phyloP scores from a whole-genome alignment of 2,888 invertebrate genomes.

The Stramonita haemastoma region DNA sequence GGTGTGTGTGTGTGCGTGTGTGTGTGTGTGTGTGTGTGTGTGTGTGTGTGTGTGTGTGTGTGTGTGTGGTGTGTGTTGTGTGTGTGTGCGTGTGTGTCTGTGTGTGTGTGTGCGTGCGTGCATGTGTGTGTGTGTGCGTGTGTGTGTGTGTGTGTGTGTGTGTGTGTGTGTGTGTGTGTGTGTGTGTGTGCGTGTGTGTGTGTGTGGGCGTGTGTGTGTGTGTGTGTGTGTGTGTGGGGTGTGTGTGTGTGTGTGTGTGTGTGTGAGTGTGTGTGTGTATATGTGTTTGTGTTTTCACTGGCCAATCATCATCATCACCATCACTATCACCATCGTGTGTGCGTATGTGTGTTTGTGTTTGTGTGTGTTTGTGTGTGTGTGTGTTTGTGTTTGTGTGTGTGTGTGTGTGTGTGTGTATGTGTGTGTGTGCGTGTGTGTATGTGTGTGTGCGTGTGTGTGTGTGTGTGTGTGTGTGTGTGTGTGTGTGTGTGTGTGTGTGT shows the following conservation, averaged over 20 bases:
- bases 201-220: not conserved
- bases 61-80: constrained; percentile 4
- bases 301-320: no score
- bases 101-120: constrained; percentile 1
- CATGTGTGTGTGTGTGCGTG: not conserved
- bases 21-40: not conserved
- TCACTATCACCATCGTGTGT: no score
- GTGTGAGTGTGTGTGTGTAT: not conserved
- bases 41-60: constrained; percentile 9
- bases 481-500: constrained; percentile 1
- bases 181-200: not conserved
- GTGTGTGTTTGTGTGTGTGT: not conserved
- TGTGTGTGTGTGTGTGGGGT: not conserved
- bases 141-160: not conserved
- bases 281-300: not conserved
- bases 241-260: not conserved
- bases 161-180: not conserved
- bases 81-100: not conserved
- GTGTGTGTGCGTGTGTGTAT: not conserved
- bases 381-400: not conserved
- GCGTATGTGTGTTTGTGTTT: no score
- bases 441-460: not conserved
- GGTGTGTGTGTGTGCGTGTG: not conserved
- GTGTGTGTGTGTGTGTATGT: not conserved
- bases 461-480: not conserved